Evolutionary conservation across 1,140 invertebrate genomes (phyloP).

Genomic region (Teleogryllus occipitalis): DNA sequence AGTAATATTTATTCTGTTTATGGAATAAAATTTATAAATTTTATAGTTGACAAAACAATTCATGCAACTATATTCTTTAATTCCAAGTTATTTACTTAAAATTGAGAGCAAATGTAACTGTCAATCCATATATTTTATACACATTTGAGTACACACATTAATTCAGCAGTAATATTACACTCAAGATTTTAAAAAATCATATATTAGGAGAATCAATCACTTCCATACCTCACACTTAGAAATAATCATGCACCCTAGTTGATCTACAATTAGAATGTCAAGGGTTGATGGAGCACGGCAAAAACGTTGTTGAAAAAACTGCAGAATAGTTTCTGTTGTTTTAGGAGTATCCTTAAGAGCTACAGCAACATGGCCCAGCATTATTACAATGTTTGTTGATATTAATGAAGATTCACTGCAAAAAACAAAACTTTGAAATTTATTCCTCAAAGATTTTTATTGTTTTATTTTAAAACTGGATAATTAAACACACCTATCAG

Average conservation of each 20-base stretch:
- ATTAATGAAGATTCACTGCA: constrained; percentile 79
- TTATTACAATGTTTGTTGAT: constrained; percentile 93
- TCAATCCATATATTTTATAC: no score
- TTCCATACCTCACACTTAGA: constrained; percentile 63
- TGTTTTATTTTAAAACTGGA: neutral
- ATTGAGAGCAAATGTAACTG: no score
- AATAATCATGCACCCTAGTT: constrained; percentile 94
- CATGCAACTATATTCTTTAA: no score
- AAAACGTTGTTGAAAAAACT: constrained; percentile 95
- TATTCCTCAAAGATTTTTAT: neutral
- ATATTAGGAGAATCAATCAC: no score
- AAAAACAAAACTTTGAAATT: constrained; percentile 20
- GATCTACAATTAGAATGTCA: constrained; percentile 92
- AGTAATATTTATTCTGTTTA: neutral
- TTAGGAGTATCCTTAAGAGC: constrained; percentile 85
- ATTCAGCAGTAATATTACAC: neutral
- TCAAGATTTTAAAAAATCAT: no score
- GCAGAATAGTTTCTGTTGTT: constrained; percentile 88
- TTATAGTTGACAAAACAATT: no score
- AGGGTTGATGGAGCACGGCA: constrained; percentile 77
- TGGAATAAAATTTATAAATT: no score
- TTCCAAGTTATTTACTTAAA: no score
- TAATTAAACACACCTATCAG: constrained; percentile 47
- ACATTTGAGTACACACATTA: neutral
- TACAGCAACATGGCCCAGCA: constrained; percentile 94